phyloP scores from a whole-genome alignment of 2,888 invertebrate genomes.

The Aphidoletes aphidimyza region DNA sequence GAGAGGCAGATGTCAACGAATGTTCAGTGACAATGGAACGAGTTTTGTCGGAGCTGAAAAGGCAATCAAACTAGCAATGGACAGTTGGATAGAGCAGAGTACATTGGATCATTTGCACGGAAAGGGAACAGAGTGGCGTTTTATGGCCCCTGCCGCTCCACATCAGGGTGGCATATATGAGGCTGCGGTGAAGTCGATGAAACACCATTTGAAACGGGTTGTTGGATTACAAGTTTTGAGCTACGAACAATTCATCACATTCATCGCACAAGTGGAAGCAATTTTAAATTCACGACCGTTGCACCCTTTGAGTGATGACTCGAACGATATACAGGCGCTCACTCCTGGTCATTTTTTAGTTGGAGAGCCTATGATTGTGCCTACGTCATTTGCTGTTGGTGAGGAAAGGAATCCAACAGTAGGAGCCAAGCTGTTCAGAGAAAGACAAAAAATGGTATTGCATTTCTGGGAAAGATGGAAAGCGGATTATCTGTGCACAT shows the following conservation, averaged over 20 bases:
- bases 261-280: conserved; percentile 58
- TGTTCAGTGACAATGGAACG: conserved; percentile 58
- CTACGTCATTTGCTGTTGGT: background rate
- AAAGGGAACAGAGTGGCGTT: conserved; percentile 52
- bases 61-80: too few relatives aligned
- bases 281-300: conserved; percentile 59
- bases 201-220: conserved; percentile 56
- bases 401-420: background rate
- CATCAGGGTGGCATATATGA: conserved; percentile 58
- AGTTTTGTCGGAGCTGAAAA: conserved; percentile 57
- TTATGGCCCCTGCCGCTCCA: conserved; percentile 57
- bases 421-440: background rate
- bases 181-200: conserved; percentile 56
- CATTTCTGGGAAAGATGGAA: background rate
- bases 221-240: conserved; percentile 54
- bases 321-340: conserved; percentile 58
- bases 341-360: conserved; percentile 58
- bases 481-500: background rate
- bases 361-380: conserved; percentile 57
- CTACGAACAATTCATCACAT: conserved; percentile 51
- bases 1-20: conserved; percentile 56
- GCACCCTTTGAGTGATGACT: conserved; percentile 57
- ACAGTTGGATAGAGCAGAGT: background rate
- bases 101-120: background rate
- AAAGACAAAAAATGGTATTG: background rate